A percentile compares a stretch with the other conserved stretches of the same genome.
Conservation (phyloP, 2,888 invertebrate species). For the Spodoptera picta region DNA sequence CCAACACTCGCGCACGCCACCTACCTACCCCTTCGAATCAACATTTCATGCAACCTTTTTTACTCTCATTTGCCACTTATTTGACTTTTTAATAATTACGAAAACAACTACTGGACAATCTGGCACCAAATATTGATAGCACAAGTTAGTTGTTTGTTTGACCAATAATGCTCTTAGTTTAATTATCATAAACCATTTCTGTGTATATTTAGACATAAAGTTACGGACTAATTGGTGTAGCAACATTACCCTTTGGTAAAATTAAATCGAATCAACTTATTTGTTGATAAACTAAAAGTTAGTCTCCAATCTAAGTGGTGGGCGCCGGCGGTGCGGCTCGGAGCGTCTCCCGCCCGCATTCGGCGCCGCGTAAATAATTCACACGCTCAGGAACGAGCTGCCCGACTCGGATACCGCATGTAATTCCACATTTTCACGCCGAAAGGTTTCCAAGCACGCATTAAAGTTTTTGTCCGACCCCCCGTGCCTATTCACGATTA, state of each 20-base stretch:
- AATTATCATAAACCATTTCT: constrained; percentile 13
- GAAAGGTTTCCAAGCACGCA: constrained; percentile 74
- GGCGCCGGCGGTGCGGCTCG: constrained; percentile 44
- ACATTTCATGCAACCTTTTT: constrained; percentile 63
- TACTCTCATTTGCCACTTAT: constrained; percentile 36
- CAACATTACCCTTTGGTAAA: constrained; percentile 54
- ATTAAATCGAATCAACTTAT: constrained; percentile 66
- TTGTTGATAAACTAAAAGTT: constrained; percentile 72
- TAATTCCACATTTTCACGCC: constrained; percentile 82
- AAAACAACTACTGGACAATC: no score
- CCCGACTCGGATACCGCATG: constrained; percentile 75
- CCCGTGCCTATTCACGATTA: constrained; percentile 75
- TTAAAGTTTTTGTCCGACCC: constrained; percentile 80
- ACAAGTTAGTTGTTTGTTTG: background rate
- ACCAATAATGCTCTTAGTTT: constrained; percentile 6
- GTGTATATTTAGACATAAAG: constrained; percentile 24
- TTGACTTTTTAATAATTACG: constrained; percentile 7
- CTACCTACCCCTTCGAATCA: constrained; percentile 50
- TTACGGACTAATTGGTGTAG: constrained; percentile 37
- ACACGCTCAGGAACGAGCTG: constrained; percentile 72
- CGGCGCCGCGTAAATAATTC: constrained; percentile 80
- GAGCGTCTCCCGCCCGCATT: constrained; percentile 65
- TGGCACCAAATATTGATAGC: no score
- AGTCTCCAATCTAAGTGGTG: constrained; percentile 62
- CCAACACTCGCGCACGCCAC: constrained; percentile 32